Percentiles rank a stretch among this genome's conserved stretches.
These are phyloP conservation scores for Tetramorium simillimum DNA, from an alignment of 1,140 invertebrate species.

Conservation along the genomic window DNA sequence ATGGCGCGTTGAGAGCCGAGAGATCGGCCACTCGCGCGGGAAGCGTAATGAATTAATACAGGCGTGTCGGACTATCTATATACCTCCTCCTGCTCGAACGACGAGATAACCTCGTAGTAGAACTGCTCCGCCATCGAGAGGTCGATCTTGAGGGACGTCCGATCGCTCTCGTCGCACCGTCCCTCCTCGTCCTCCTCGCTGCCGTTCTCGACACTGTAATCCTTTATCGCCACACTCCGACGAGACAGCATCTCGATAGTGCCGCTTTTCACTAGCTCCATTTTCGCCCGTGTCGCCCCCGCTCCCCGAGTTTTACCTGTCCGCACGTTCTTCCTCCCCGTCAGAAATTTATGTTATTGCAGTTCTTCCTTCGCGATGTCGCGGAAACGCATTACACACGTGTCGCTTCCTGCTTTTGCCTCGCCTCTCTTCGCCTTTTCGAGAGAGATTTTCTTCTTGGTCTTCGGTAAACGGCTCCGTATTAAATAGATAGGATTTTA, in stretches of 20 bases:
- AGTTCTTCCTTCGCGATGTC: not conserved
- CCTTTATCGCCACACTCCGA: constrained; percentile 80
- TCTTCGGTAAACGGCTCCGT: not conserved
- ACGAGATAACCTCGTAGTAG: constrained; percentile 84
- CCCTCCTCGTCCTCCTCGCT: constrained; percentile 74
- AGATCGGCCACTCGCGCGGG: constrained; percentile 46
- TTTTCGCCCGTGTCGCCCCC: constrained; percentile 55
- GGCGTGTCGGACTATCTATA: constrained; percentile 65
- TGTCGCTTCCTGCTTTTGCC: not conserved
- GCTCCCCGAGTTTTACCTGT: not conserved
- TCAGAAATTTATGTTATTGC: constrained; percentile 8
- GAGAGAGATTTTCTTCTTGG: not conserved
- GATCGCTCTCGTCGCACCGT: constrained; percentile 69
- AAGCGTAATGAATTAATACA: constrained; percentile 68
- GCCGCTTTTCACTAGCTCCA: constrained; percentile 82
- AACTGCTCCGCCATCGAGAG: constrained; percentile 83
- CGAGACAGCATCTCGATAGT: constrained; percentile 83
- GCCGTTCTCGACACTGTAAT: constrained; percentile 76
- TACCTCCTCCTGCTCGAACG: constrained; percentile 83
- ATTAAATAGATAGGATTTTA: constrained; percentile 11
- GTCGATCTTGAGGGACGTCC: constrained; percentile 80
- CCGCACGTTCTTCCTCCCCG: not conserved
- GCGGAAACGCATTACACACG: not conserved
- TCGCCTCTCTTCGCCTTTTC: no score
- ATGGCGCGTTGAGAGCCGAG: not conserved